phyloP scores from a whole-genome alignment of 2,797 vertebrate genomes.

The Nyctalus aviator region DNA sequence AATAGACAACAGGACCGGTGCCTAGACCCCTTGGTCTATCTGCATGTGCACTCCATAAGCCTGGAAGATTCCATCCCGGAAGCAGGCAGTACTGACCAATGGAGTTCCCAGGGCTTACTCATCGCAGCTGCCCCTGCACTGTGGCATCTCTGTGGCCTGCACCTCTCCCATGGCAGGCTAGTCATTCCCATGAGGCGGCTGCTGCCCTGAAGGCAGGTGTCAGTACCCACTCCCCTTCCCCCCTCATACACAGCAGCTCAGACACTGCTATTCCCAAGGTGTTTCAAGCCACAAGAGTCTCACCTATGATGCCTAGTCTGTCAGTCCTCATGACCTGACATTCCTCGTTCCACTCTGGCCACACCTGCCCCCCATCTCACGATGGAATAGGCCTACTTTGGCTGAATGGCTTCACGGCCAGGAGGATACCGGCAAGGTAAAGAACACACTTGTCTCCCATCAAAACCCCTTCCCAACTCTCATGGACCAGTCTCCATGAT shows the following conservation, averaged over 20 bases:
- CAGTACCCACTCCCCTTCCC: background rate
- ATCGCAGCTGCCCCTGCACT: background rate
- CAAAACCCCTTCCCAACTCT: background rate
- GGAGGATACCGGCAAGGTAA: background rate
- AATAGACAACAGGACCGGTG: fast-evolving
- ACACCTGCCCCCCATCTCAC: background rate
- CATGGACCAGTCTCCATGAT: background rate
- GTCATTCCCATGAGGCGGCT: background rate
- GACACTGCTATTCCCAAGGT: background rate
- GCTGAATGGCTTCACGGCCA: background rate
- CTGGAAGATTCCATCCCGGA: background rate
- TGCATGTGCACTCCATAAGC: background rate
- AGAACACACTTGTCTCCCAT: background rate
- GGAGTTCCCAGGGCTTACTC: background rate
- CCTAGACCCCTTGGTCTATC: background rate
- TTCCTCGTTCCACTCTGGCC: background rate
- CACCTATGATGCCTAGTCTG: background rate
- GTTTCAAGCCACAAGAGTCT: background rate
- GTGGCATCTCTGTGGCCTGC: background rate
- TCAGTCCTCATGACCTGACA: background rate
- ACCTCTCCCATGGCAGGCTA: background rate
- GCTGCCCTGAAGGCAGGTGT: background rate
- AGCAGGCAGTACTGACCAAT: fast-evolving
- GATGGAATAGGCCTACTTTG: background rate
- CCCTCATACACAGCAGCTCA: background rate